Percentiles rank a stretch among this genome's conserved stretches.
phyloP scores from a whole-genome alignment of 1,140 invertebrate species.

The Sminthurides bifidus region DNA sequence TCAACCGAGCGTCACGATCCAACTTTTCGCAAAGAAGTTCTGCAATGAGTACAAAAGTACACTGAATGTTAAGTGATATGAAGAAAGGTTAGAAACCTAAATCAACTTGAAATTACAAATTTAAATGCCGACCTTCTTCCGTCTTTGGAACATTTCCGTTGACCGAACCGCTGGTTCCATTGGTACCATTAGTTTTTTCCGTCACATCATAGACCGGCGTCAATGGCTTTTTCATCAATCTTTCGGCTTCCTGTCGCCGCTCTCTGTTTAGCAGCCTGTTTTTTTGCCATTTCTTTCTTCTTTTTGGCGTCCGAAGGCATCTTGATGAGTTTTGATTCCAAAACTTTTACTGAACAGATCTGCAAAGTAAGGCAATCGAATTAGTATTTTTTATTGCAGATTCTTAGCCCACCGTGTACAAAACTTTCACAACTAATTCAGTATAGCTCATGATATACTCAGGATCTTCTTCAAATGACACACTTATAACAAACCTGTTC shows the following conservation, averaged over 20 bases:
- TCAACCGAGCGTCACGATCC: slow-evolving; percentile 77
- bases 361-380: background rate
- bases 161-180: slow-evolving; percentile 31
- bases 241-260: slow-evolving; percentile 45
- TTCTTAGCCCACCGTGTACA: background rate
- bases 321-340: slow-evolving; percentile 11
- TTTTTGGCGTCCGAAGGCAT: slow-evolving; percentile 98
- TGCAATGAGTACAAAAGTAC: slow-evolving; percentile 34
- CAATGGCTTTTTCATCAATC: slow-evolving; percentile 41
- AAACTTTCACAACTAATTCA: too few relatives aligned
- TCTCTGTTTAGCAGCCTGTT: slow-evolving; percentile 74
- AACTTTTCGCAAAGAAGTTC: slow-evolving; percentile 76
- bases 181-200: slow-evolving; percentile 31
- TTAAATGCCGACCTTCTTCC: slow-evolving; percentile 1
- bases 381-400: background rate
- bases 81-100: background rate
- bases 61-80: slow-evolving; percentile 3
- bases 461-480: too few relatives aligned
- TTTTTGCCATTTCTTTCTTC: slow-evolving; percentile 92
- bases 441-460: too few relatives aligned
- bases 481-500: too few relatives aligned
- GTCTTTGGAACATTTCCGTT: slow-evolving; percentile 1
- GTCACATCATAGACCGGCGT: slow-evolving; percentile 10
- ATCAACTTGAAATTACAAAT: background rate
- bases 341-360: too few relatives aligned